phyloP scores from a whole-genome alignment of 2,113 vertebrate genomes.

The Tenebrosternarchus preto region DNA sequence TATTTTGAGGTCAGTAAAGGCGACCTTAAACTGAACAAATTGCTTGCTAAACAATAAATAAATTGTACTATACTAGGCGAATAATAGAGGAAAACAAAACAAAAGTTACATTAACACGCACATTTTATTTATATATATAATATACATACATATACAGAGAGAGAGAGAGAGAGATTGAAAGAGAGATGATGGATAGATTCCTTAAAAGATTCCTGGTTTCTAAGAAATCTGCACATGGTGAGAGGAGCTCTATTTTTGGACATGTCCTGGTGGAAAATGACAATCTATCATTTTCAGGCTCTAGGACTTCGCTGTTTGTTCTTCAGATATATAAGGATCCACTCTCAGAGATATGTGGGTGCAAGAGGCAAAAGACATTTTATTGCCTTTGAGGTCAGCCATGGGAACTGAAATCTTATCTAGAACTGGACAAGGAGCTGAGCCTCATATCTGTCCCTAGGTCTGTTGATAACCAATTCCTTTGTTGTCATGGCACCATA shows the following conservation, averaged over 20 bases:
- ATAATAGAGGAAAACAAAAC: too few species aligned
- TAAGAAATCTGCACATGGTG: background rate
- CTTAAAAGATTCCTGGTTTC: too few species aligned
- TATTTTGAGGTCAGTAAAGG: conserved; percentile 11
- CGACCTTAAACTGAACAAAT: background rate
- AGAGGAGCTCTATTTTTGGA: conserved; percentile 13
- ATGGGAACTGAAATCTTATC: background rate
- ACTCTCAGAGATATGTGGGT: conserved; percentile 5
- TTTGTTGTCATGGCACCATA: background rate
- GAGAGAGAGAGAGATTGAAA: too few species aligned
- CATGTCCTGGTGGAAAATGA: conserved; percentile 9
- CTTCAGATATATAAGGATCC: conserved; percentile 16
- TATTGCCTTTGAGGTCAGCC: conserved; percentile 29
- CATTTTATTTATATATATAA: too few species aligned
- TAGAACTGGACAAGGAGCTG: background rate
- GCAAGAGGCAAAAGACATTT: conserved; percentile 9
- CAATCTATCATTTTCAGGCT: conserved; percentile 31
- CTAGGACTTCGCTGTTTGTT: conserved; percentile 27
- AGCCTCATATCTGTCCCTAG: background rate
- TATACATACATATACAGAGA: too few species aligned
- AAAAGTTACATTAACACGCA: too few species aligned
- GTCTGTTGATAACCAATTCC: background rate
- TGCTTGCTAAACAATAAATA: background rate
- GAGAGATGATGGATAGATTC: too few species aligned
- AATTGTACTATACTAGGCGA: too few species aligned